phyloP scores from a whole-genome alignment of 1,140 invertebrate species.

The Heliconius melpomene region DNA sequence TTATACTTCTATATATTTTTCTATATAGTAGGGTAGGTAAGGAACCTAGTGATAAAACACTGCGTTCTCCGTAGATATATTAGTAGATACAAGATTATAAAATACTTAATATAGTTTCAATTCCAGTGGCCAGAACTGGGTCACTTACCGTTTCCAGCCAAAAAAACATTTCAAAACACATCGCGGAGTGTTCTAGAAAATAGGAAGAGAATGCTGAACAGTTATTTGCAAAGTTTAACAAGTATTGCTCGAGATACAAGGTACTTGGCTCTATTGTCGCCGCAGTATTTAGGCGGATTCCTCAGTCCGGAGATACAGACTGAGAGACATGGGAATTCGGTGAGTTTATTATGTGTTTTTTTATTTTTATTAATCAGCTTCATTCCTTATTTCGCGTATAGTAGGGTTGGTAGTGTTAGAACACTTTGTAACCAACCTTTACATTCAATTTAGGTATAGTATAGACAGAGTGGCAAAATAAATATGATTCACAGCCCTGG shows the following conservation, averaged over 20 bases:
- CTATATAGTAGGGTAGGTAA: no score
- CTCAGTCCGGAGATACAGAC: slow-evolving; percentile 91
- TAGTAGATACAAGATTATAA: not conserved
- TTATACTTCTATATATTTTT: no score
- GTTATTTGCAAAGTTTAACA: slow-evolving; percentile 86
- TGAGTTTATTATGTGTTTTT: slow-evolving; percentile 39
- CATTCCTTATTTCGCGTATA: no score
- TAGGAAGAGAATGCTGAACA: slow-evolving; percentile 91
- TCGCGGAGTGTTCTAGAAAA: slow-evolving; percentile 93
- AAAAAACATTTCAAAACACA: slow-evolving; percentile 97
- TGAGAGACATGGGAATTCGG: slow-evolving; percentile 81
- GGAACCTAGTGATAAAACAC: no score
- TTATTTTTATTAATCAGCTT: no score
- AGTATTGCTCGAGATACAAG: slow-evolving; percentile 62
- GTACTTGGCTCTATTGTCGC: slow-evolving; percentile 82
- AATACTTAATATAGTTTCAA: not conserved
- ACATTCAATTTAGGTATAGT: no score
- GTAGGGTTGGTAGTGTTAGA: no score
- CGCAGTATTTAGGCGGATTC: slow-evolving; percentile 87
- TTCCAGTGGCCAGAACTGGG: slow-evolving; percentile 89
- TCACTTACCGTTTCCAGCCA: slow-evolving; percentile 92
- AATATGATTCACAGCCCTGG: no score
- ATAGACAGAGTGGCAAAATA: no score
- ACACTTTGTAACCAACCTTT: no score
- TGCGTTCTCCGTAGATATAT: no score